These are phyloP conservation scores for Mesoligia furuncula DNA, from an alignment of 2,888 invertebrate species.

Conservation along the genomic window DNA sequence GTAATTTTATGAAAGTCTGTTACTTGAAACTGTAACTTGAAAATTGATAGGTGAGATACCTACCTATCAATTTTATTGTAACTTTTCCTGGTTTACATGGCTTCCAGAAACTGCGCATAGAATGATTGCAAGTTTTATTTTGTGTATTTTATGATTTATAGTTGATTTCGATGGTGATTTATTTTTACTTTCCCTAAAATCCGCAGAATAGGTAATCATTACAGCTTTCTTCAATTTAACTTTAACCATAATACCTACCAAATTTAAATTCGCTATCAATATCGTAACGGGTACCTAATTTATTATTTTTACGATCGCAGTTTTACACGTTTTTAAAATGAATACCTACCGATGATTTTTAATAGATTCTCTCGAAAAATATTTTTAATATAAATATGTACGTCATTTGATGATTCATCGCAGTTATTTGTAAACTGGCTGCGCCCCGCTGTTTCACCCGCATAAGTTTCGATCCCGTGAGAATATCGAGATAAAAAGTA, in stretches of 20 bases:
- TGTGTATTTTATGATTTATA: not conserved
- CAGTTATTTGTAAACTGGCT: slow-evolving; percentile 16
- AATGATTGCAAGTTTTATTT: not conserved
- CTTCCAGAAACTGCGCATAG: not conserved
- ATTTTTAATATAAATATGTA: slow-evolving; percentile 16
- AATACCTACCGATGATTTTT: slow-evolving; percentile 17
- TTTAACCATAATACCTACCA: slow-evolving; percentile 12
- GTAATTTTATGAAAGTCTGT: too few relatives aligned
- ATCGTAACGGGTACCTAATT: slow-evolving; percentile 23
- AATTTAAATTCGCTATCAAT: slow-evolving; percentile 4
- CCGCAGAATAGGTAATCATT: not conserved
- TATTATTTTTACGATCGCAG: slow-evolving; percentile 31
- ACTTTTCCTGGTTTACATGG: not conserved
- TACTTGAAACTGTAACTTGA: too few relatives aligned
- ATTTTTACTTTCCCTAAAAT: slow-evolving; percentile 19
- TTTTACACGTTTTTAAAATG: slow-evolving; percentile 36
- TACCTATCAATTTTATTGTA: too few relatives aligned
- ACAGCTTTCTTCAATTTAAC: slow-evolving; percentile 18
- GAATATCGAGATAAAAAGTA: too few relatives aligned
- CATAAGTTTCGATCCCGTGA: too few relatives aligned
- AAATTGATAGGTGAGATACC: too few relatives aligned
- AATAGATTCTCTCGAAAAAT: slow-evolving; percentile 11
- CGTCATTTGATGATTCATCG: slow-evolving; percentile 33
- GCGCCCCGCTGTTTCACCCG: too few relatives aligned
- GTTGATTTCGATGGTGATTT: not conserved